A percentile compares a stretch with the other conserved stretches of the same genome.
phyloP scores from a whole-genome alignment of 2,113 vertebrate species.

The Caloenas nicobarica region DNA sequence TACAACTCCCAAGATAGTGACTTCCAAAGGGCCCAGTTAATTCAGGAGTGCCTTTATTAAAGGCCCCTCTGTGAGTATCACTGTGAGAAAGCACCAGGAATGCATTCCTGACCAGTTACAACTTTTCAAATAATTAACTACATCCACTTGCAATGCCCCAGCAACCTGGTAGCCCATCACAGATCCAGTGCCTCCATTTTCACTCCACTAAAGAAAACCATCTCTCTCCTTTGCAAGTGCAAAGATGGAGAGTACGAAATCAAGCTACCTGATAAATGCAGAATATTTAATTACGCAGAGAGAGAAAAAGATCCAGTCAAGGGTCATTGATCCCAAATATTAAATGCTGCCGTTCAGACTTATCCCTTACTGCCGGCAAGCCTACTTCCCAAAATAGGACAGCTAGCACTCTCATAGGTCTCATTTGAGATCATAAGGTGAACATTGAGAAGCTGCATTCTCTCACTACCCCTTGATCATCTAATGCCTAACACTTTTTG shows the following conservation, averaged over 20 bases:
- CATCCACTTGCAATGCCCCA: neutral
- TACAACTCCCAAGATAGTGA: neutral
- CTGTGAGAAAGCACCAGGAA: neutral
- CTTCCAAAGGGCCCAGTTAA: neutral
- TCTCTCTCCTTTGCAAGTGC: neutral
- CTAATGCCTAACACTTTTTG: neutral
- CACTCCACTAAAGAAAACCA: neutral
- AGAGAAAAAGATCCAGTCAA: neutral
- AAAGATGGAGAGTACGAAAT: neutral
- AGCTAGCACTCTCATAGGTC: neutral
- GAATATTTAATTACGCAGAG: neutral
- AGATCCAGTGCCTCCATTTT: neutral
- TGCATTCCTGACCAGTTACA: neutral
- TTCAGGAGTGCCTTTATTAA: neutral
- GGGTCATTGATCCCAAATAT: neutral
- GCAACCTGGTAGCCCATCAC: neutral
- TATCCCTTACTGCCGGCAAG: neutral
- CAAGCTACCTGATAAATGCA: neutral
- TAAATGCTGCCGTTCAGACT: neutral
- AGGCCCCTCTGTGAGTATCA: neutral
- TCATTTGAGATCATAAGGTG: neutral
- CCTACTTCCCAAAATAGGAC: neutral
- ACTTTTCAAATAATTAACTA: neutral
- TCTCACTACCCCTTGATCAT: neutral
- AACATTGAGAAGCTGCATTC: neutral